These are phyloP conservation scores for Pantherophis alleghaniensis DNA, from an alignment of 2,797 vertebrate species.

Conservation along the genomic window DNA sequence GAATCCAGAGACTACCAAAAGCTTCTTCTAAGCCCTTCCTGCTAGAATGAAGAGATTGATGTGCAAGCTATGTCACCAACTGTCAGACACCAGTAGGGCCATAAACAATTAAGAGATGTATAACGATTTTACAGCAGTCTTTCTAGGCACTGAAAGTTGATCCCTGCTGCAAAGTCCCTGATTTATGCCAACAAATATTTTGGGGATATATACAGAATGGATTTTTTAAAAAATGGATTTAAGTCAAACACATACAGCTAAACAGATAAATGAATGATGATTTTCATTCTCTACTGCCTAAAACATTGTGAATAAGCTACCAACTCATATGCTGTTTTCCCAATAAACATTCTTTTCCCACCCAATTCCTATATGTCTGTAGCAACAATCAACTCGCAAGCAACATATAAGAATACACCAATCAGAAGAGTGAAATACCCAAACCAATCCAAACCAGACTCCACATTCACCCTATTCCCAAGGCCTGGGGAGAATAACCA, in stretches of 20 bases:
- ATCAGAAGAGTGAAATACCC: not conserved
- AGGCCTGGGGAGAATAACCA: not conserved
- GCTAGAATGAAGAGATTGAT: not conserved
- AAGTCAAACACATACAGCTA: not conserved
- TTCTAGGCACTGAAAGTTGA: not conserved
- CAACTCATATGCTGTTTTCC: not conserved
- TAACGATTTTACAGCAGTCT: not conserved
- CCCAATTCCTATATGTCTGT: not conserved
- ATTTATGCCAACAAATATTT: conserved; percentile 21
- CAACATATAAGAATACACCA: not conserved
- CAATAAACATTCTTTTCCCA: not conserved
- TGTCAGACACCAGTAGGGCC: not conserved
- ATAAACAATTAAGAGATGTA: not conserved
- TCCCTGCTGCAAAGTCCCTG: conserved; percentile 39
- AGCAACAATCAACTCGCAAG: not conserved
- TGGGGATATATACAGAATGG: not conserved
- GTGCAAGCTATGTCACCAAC: not conserved
- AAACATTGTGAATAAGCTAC: not conserved
- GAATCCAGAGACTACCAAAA: conserved; percentile 36
- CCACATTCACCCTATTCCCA: not conserved
- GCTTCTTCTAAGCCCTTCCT: not conserved
- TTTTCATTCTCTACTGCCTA: not conserved
- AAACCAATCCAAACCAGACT: not conserved
- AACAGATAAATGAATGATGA: not conserved
- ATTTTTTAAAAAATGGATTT: not conserved